Base-by-base conservation (phyloP, 2,797 vertebrate species). In the Lithobates sylvaticus region DNA sequence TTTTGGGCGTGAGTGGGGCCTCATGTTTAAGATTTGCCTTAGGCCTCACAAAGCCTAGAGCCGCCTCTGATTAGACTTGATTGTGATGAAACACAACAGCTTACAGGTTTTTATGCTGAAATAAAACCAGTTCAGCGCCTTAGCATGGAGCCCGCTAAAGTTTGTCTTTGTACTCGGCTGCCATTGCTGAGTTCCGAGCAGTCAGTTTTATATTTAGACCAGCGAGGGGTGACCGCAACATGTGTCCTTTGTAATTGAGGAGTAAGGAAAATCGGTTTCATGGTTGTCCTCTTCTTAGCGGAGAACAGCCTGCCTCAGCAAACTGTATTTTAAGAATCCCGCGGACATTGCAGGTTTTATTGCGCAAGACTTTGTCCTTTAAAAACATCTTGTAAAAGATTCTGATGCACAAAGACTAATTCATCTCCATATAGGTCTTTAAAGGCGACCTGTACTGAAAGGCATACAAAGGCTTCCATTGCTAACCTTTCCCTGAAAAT, bases 161-260 rank as follows among this genome's bases (percentile, higher is more conserved):
- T n/a, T 10, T 7, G 61, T 13, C 12, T 65, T 65, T 9, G 8
- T 6, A 78, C n/a, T 16, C 9, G 65, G 65, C 16, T 50, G 36
- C 42, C 67, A 68, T 65, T 65, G 44, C 84, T 69, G 70, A 39
- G 71, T 65, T 36, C 70, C 39, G 72, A 29, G 65, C 64, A 34
- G 42, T 74, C 78, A 83, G 81, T 68, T 87, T 68, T 72, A 78
- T 47, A 73, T 83, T 78, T 72, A 74, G 85, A 58, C 77, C 44
- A 78, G 74, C 10, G 74, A 67, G 32, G 65, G 13, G n/a, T 74
- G 58, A 69, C 85, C 85, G 65, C 85, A 83, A 61, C 58, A 78
- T 61, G 75, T 27, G 42, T 83, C 44, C 85, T 61, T 83, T 87
- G 13, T 76, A 74, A 87, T 84, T 87, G 58, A 83, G 67, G 70